A percentile compares a stretch with the other conserved stretches of the same genome.
Evolutionary conservation across 1,140 invertebrate species (phyloP).

Genomic region (Zaprionus gabonicus): DNA sequence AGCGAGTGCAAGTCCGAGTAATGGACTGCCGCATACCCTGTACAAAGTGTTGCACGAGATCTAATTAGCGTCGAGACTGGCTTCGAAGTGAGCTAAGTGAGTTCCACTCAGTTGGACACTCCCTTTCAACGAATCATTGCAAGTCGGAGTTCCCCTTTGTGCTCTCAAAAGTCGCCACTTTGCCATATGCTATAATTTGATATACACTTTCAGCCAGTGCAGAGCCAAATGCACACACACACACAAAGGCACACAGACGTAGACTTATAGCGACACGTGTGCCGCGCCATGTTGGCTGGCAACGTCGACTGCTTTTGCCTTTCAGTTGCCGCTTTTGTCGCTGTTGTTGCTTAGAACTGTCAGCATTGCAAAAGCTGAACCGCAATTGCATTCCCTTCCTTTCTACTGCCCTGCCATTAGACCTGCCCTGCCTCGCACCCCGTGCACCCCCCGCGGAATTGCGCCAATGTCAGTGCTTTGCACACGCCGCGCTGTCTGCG

Average conservation of each 20-base stretch:
- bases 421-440: background rate
- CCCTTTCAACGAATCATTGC: slow-evolving; percentile 6
- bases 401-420: slow-evolving; percentile 33
- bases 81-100: background rate
- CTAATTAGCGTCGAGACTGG: background rate
- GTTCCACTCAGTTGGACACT: background rate
- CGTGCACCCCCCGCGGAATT: slow-evolving; percentile 12
- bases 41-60: background rate
- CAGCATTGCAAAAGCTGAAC: slow-evolving; percentile 76
- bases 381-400: slow-evolving; percentile 46
- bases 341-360: slow-evolving; percentile 56
- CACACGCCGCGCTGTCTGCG: slow-evolving; percentile 76
- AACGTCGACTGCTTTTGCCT: slow-evolving; percentile 59
- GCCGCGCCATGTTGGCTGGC: slow-evolving; percentile 75
- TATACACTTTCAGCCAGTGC: slow-evolving; percentile 29
- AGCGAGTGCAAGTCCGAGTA: background rate
- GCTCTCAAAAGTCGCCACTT: slow-evolving; percentile 3
- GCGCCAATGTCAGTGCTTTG: slow-evolving; percentile 49
- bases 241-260: slow-evolving; percentile 22
- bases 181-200: slow-evolving; percentile 21
- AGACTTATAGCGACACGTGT: slow-evolving; percentile 58
- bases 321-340: slow-evolving; percentile 23
- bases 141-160: background rate
- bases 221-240: slow-evolving; percentile 40
- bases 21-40: slow-evolving; percentile 29